Conservation (phyloP, 2,888 invertebrate genomes). For the Microctonus hyperodae region DNA sequence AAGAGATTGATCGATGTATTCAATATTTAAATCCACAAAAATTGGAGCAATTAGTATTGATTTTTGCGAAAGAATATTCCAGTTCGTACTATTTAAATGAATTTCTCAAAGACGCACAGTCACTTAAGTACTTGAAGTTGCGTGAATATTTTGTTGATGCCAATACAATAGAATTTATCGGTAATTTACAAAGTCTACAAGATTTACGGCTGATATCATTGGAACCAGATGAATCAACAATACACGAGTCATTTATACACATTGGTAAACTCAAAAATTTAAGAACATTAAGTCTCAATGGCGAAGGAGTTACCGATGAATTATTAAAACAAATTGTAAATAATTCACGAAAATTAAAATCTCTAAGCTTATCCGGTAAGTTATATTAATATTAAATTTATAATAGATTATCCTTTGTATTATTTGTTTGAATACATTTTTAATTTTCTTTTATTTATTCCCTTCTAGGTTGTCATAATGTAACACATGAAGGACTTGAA, state of each 20-base stretch:
- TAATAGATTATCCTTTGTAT: neutral
- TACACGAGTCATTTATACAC: slow-evolving; percentile 8
- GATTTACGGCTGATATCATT: neutral
- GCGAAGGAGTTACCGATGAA: slow-evolving; percentile 8
- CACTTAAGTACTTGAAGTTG: neutral
- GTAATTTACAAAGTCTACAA: neutral
- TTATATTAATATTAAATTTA: neutral
- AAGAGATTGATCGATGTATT: slow-evolving; percentile 7
- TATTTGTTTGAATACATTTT: neutral
- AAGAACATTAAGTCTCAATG: neutral
- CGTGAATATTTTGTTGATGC: neutral
- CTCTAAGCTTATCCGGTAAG: neutral
- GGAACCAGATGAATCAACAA: neutral
- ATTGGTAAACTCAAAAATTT: neutral
- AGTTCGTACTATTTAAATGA: neutral
- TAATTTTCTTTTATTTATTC: neutral
- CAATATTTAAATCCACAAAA: neutral
- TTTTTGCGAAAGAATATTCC: neutral
- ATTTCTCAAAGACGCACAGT: neutral
- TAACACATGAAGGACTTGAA: slow-evolving; percentile 2
- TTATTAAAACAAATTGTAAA: neutral
- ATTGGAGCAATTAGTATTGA: neutral
- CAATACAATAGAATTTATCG: slow-evolving; percentile 7
- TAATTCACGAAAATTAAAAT: neutral
- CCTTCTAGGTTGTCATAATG: slow-evolving; percentile 3